Conservation (phyloP, 1,140 invertebrate species). For the Liolophura sinensis region DNA sequence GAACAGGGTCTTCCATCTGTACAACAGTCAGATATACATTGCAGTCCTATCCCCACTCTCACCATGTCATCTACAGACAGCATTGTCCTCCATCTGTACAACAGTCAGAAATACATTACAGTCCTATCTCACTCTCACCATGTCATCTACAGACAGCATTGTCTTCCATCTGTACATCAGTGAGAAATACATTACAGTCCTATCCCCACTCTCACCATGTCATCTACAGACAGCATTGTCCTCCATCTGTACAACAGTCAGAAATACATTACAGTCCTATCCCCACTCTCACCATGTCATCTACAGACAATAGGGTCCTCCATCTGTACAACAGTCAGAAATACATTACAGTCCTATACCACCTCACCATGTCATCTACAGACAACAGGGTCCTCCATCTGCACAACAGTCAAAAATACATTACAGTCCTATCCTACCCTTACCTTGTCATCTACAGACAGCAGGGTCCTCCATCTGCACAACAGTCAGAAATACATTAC, state of each 20-base stretch:
- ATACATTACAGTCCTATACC: not conserved
- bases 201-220: constrained; percentile 73
- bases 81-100: too few species aligned
- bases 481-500: too few species aligned
- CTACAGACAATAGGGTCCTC: constrained; percentile 77
- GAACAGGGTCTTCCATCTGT: not conserved
- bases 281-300: constrained; percentile 73
- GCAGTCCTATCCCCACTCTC: not conserved
- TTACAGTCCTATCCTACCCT: too few species aligned
- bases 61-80: not conserved
- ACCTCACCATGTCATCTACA: constrained; percentile 1
- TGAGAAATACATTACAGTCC: too few species aligned
- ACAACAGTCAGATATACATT: constrained; percentile 1
- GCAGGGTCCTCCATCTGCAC: too few species aligned
- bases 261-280: constrained; percentile 51
- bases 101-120: too few species aligned
- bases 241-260: constrained; percentile 64
- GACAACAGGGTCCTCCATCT: too few species aligned
- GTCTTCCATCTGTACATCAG: too few species aligned
- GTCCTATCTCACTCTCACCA: too few species aligned
- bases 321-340: constrained; percentile 56
- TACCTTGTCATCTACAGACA: too few species aligned
- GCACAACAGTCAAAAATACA: too few species aligned
- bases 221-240: constrained; percentile 82
- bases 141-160: too few species aligned